Conservation (phyloP, 2,888 invertebrate species). For the Nephrotoma guestfalica region DNA sequence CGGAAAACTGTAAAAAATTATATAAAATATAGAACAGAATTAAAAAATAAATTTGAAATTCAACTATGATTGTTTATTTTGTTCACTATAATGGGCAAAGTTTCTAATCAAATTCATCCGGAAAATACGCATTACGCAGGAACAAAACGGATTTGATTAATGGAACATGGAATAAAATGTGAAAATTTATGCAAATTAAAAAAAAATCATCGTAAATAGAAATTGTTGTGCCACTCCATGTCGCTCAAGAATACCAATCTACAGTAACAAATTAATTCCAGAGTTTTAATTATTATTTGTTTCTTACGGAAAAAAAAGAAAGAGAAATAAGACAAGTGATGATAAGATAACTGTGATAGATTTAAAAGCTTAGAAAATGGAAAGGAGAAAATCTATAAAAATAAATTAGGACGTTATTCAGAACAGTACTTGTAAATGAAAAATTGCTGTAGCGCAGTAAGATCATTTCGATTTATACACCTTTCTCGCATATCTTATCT, state of each 20-base stretch:
- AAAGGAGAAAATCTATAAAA: background rate
- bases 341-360: background rate
- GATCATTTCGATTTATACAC: background rate
- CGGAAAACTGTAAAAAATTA: background rate
- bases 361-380: background rate
- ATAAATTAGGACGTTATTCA: background rate
- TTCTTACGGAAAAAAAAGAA: background rate
- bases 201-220: background rate
- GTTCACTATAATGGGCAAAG: background rate
- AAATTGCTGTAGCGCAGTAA: background rate
- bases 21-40: background rate
- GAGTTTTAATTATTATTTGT: background rate
- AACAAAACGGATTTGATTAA: background rate
- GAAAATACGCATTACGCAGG: background rate
- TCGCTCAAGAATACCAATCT: background rate
- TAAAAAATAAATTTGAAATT: background rate
- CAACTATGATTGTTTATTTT: background rate
- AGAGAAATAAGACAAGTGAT: background rate
- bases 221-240: background rate
- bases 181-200: background rate
- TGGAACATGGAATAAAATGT: background rate
- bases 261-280: background rate
- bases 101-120: background rate
- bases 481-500: background rate
- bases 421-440: background rate